Conservation (phyloP, 1,140 invertebrate species). For the Drosophila truncata region DNA sequence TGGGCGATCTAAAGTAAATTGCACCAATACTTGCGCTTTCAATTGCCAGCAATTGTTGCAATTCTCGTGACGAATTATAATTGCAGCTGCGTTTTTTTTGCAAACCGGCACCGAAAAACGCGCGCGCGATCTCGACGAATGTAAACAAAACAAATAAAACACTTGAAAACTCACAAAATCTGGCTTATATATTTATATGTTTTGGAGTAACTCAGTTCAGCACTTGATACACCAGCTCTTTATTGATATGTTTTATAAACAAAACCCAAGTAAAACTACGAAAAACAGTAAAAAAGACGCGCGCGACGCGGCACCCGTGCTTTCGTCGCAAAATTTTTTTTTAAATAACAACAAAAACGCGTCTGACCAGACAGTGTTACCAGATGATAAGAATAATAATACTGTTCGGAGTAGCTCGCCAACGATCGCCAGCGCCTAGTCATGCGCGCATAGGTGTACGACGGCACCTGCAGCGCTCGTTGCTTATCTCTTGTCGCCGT, state of each 20-base stretch:
- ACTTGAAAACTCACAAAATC: conserved; percentile 2
- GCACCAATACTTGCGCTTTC: conserved; percentile 45
- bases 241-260: conserved; percentile 25
- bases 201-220: background rate
- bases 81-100: conserved; percentile 18
- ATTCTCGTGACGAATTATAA: conserved; percentile 10
- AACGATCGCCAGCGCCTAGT: too few species aligned
- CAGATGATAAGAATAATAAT: too few species aligned
- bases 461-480: too few species aligned
- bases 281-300: background rate
- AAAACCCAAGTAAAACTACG: conserved; percentile 1
- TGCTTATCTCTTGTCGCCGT: too few species aligned
- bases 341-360: too few species aligned
- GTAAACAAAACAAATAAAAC: conserved; percentile 43
- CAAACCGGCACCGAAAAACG: conserved; percentile 38
- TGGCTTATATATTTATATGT: conserved; percentile 3
- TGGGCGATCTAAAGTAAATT: background rate
- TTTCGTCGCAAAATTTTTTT: too few species aligned
- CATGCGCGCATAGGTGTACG: too few species aligned
- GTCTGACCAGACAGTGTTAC: too few species aligned
- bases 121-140: conserved; percentile 22
- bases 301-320: too few species aligned
- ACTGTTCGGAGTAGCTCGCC: too few species aligned
- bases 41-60: conserved; percentile 47
- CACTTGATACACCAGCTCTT: background rate